Conservation (phyloP, 2,797 vertebrate species). For the Onychomys torridus region DNA sequence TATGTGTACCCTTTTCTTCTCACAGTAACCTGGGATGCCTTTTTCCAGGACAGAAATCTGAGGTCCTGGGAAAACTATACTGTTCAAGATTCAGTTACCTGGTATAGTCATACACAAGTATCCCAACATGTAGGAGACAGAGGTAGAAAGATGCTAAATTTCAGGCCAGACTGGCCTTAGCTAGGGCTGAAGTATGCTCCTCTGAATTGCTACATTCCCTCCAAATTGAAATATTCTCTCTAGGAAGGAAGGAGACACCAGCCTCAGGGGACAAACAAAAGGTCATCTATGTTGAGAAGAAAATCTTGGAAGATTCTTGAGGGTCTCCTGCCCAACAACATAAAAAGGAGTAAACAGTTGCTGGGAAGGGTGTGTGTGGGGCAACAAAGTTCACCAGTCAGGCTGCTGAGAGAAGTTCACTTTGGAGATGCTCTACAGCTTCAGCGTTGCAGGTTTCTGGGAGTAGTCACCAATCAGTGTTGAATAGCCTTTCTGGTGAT, state of each 20-base stretch:
- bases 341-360: not conserved
- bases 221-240: not conserved
- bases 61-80: not conserved
- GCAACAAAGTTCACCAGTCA: not conserved
- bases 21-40: not conserved
- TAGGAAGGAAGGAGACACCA: not conserved
- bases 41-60: not conserved
- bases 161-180: not conserved
- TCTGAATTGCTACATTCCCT: not conserved
- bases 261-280: not conserved
- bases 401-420: not conserved
- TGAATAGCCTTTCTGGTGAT: not conserved
- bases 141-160: not conserved
- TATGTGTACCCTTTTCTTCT: not conserved
- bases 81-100: not conserved
- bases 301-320: not conserved
- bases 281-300: not conserved
- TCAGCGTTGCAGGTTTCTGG: not conserved
- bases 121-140: not conserved
- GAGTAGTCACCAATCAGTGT: not conserved
- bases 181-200: too few species aligned
- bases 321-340: not conserved
- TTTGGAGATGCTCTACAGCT: not conserved
- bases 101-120: too few species aligned
- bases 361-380: not conserved